Base-by-base conservation (phyloP, 2,113 vertebrate species). In the Philantomba maxwellii region DNA sequence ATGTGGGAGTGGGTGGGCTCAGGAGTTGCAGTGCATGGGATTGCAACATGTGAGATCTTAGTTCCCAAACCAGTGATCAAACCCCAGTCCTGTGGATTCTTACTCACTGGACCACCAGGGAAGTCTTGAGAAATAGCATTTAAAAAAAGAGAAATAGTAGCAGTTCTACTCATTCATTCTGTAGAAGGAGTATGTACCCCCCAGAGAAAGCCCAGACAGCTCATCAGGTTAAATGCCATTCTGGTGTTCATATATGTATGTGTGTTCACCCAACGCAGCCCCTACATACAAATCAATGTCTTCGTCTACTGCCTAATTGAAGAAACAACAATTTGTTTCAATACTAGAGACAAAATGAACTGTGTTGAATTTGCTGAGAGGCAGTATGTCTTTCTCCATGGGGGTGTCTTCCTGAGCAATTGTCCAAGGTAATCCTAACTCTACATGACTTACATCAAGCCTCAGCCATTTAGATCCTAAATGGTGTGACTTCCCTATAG, bases 1-100 rank as follows among this genome's bases (percentile, higher is more conserved):
- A 43, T 14, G 70, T 0, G 0, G 70, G 6, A 43, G 23, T 43
- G 36, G 0, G 0, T 43, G 70, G 39, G 36, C 36, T 14, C 70
- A 73, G 23, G 36, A 26, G 70, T 7, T 43, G 70, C 39, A 26
- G 12, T 43, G 70, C 39, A 43, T 7, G 39, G 6, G 23, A 43
- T 7, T 43, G 70, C 23, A 75, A 26, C 70, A 43, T 75, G 23
- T 75, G 6, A 39, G 6, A 75, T 26, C 39, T 43, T 26, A 26
- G 39, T 25, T 43, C 21, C 21, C 0, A 0, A 75, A 75, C 70
- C 39, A 75, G 39, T 13, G 39, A 43, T 75, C 70, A 75, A 75
- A 26, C 39, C 12, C 12, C 13, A 43, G 12, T 75, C 70, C 39
- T 43, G 23, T 75, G 70, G 70, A 43, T 75, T 75, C 39, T 43